A percentile compares a stretch with the other conserved stretches of the same genome.
Conservation (phyloP, 2,888 invertebrate species). For the Acrobasis consociella region DNA sequence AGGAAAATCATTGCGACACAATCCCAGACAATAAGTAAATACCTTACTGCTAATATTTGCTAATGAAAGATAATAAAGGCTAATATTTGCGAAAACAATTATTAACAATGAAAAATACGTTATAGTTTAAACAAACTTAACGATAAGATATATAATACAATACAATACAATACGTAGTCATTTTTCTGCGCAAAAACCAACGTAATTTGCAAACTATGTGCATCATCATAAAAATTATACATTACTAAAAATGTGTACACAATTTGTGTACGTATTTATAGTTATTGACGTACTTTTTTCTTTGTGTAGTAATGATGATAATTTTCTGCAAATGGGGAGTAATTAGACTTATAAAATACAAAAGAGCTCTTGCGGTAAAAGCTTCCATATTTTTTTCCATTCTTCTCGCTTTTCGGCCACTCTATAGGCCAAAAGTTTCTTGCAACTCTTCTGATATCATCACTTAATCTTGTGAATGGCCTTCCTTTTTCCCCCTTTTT, state of each 20-base stretch:
- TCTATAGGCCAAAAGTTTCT: no score
- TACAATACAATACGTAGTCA: not conserved
- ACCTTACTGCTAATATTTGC: no score
- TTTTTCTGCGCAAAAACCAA: not conserved
- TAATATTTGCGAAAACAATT: slow-evolving; percentile 6
- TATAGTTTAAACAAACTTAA: not conserved
- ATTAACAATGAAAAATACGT: not conserved
- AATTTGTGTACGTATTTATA: not conserved
- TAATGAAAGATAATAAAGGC: not conserved
- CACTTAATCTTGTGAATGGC: no score
- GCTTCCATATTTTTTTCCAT: no score
- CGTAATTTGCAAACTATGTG: not conserved
- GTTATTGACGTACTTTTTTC: not conserved
- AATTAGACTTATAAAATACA: not conserved
- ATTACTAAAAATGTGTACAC: not conserved
- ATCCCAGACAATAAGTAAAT: not conserved
- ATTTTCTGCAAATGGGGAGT: not conserved
- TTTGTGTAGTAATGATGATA: not conserved
- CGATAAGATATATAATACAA: not conserved
- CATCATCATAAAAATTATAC: not conserved
- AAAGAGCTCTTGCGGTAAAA: no score
- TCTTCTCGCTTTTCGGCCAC: no score
- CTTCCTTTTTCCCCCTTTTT: no score
- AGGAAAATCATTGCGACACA: not conserved
- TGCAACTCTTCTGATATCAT: no score